Evolutionary conservation across 2,888 invertebrate species (phyloP).

Genomic region (Leptopilina drosophilae): DNA sequence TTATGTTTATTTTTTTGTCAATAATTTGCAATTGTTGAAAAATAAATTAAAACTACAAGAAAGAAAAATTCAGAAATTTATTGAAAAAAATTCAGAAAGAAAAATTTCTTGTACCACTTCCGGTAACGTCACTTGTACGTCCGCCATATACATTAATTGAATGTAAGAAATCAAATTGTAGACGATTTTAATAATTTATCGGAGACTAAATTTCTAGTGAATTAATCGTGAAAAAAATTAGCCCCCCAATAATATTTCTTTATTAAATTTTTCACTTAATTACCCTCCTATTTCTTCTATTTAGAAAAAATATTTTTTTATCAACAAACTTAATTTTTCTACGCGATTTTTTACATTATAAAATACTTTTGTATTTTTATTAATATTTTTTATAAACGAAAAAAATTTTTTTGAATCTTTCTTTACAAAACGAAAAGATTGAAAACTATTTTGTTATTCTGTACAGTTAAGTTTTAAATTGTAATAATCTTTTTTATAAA

Average conservation of each 20-base stretch:
- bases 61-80: neutral
- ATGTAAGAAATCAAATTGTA: constrained; percentile 13
- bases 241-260: neutral
- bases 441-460: neutral
- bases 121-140: neutral
- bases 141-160: neutral
- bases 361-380: too few species aligned
- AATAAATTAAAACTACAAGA: neutral
- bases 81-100: neutral
- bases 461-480: neutral
- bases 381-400: constrained; percentile 3
- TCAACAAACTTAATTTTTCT: too few species aligned
- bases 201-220: neutral
- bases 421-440: too few species aligned
- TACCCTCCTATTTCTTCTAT: neutral
- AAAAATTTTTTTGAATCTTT: neutral
- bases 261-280: neutral
- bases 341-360: too few species aligned
- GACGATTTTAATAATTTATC: constrained; percentile 5
- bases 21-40: neutral
- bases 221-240: constrained; percentile 16
- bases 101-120: constrained; percentile 15
- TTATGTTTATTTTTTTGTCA: neutral
- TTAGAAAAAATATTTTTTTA: neutral
- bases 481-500: constrained; percentile 8